Evolutionary conservation across 1,140 invertebrate genomes (phyloP), one percentile per base, ranked within the genome.

Genomic region (Lineus longissimus): DNA sequence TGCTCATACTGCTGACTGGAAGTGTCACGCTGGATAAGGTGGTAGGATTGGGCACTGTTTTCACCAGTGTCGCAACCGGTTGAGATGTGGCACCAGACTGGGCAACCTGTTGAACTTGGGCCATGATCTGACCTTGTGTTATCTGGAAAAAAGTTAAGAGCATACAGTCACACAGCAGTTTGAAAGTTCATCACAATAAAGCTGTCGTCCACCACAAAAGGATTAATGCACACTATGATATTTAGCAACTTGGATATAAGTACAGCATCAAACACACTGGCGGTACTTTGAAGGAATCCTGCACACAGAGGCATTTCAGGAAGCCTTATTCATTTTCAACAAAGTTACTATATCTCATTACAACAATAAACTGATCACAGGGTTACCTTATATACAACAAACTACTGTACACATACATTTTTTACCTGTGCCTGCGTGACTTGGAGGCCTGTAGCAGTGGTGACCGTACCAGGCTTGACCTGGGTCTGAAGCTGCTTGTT

Each of bases 11-110:
- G 29, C 59, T 69, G 7, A 70, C 69, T 45, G 71, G 71, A n/a
- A 72, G 65, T 17, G 70, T 61, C 6, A 71, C 59, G 47, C 74
- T 74, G 7, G 82, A 77, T 19, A 73, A 30, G 29, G 40, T 59
- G 19, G 58, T 60, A 6, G 80, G 73, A 4, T 82, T 81, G 2
- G 84, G 81, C 0, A 85, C 81, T 0, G 86, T 80, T 74, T 88
- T 88, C 0, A 88, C 87, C 25, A 88, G 74, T 0, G 86, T 86
- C 0, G 86, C 83, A 2, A 86, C 85, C 7, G 81, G 80, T 2
- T 76, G 65, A 43, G 60, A 61, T 2, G 33, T 62, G 23, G 57
- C 79, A 2, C 82, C 79, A 2, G 82, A 74, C n/a, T 69, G 70
- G 64, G 70, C 67, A 55, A 67, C 27, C 40, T 85, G 80, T 61